These are phyloP conservation scores for Bombus sylvicola DNA, from an alignment of 1,140 invertebrate genomes.

Conservation along the genomic window DNA sequence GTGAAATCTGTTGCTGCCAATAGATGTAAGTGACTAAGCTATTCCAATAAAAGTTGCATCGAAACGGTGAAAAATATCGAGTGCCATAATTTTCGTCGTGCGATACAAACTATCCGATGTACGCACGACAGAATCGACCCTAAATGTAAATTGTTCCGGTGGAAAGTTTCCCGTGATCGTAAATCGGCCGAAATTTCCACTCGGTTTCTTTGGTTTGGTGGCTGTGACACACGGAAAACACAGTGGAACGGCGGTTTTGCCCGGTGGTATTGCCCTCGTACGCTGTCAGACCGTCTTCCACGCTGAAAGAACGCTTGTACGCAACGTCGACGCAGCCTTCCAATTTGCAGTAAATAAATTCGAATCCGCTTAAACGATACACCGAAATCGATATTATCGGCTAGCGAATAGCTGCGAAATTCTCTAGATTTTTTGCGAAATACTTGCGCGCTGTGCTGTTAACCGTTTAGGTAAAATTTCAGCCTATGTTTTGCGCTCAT, in stretches of 20 bases:
- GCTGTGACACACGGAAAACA: neutral
- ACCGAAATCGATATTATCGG: neutral
- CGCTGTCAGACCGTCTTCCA: neutral
- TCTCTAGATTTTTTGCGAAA: neutral
- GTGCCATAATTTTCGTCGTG: neutral
- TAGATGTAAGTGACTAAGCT: neutral
- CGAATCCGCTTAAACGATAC: neutral
- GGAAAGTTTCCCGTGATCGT: neutral
- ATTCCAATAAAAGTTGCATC: neutral
- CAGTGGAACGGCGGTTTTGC: neutral
- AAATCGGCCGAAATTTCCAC: slow-evolving; percentile 3
- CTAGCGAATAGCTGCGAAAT: neutral
- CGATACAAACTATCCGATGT: too few species aligned
- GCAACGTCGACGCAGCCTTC: slow-evolving; percentile 2
- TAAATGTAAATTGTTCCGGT: neutral
- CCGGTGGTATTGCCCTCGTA: neutral
- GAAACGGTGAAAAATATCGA: neutral
- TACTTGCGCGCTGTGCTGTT: neutral
- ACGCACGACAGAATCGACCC: neutral
- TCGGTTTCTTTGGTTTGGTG: slow-evolving; percentile 5
- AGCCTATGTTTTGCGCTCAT: too few species aligned
- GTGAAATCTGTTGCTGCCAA: neutral
- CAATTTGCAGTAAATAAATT: slow-evolving; percentile 37
- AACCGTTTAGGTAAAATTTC: neutral
- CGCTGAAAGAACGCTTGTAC: neutral